Evolutionary conservation across 2,797 vertebrate genomes (phyloP).

Genomic region (Peromyscus nudipes): DNA sequence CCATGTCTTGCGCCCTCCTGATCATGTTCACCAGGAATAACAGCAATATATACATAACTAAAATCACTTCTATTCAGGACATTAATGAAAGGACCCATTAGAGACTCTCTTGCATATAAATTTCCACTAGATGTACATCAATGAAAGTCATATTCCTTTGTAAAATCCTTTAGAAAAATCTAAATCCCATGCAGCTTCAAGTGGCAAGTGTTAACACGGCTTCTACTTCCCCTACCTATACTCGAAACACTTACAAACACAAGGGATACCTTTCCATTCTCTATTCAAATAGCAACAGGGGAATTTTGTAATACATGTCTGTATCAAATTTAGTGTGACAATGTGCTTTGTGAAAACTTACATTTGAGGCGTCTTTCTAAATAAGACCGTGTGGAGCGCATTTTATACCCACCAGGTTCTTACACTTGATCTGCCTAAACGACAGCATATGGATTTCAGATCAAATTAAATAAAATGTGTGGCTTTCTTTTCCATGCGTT

Average conservation of each 20-base stretch:
- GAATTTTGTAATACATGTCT: conserved; percentile 74
- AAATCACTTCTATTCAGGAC: conserved; percentile 21
- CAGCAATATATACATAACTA: background rate
- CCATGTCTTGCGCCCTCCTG: background rate
- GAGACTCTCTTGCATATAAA: conserved; percentile 36
- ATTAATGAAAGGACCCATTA: conserved; percentile 35
- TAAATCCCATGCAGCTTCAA: conserved; percentile 34
- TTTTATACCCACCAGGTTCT: conserved; percentile 75
- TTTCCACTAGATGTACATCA: background rate
- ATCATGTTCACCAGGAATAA: background rate
- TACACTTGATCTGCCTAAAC: conserved; percentile 73
- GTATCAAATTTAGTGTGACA: conserved; percentile 83
- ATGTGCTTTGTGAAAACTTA: conserved; percentile 79
- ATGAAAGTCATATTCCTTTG: background rate
- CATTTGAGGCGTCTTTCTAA: conserved; percentile 78
- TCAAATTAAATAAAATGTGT: conserved; percentile 78
- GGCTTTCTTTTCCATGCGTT: conserved; percentile 63
- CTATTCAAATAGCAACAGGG: conserved; percentile 76
- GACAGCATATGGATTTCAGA: conserved; percentile 76
- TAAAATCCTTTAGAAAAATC: conserved; percentile 4
- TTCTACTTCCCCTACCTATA: conserved; percentile 21
- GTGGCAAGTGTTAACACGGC: conserved; percentile 29
- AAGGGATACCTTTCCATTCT: conserved; percentile 74
- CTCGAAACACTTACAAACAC: conserved; percentile 65
- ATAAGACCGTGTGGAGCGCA: conserved; percentile 71